Percentiles rank a stretch among this genome's conserved stretches.
Conservation (phyloP, 2,888 invertebrate genomes). For the Macrophya annulata region DNA sequence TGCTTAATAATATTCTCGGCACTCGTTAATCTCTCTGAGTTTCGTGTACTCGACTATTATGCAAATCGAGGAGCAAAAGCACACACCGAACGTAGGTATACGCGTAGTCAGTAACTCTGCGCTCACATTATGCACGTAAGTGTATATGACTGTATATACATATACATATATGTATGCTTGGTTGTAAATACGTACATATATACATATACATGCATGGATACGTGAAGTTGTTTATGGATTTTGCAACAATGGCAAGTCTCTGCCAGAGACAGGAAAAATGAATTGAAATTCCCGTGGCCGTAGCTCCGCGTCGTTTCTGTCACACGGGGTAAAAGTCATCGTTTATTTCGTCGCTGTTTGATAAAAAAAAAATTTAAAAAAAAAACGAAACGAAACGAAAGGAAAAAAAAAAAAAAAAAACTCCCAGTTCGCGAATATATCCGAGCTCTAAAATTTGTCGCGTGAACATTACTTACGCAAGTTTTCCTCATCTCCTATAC, state of each 20-base stretch:
- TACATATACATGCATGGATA: background rate
- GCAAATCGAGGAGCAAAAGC: slow-evolving; percentile 30
- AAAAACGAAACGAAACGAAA: background rate
- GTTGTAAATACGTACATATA: background rate
- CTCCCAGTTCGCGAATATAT: background rate
- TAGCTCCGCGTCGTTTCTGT: slow-evolving; percentile 24
- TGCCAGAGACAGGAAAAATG: slow-evolving; percentile 40
- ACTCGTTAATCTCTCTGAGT: slow-evolving; percentile 43
- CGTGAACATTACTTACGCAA: slow-evolving; percentile 24
- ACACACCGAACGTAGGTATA: slow-evolving; percentile 1
- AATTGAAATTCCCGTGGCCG: slow-evolving; percentile 30
- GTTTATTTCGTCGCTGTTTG: slow-evolving; percentile 35
- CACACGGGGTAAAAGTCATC: slow-evolving; percentile 33
- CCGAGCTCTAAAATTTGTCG: background rate
- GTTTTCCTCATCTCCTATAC: background rate
- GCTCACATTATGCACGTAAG: slow-evolving; percentile 6
- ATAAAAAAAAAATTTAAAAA: background rate
- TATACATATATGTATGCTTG: background rate
- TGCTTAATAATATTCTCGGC: slow-evolving; percentile 7
- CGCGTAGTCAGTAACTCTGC: slow-evolving; percentile 1
- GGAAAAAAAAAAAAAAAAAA: background rate
- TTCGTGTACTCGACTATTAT: slow-evolving; percentile 46
- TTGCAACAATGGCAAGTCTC: slow-evolving; percentile 46
- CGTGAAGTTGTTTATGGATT: slow-evolving; percentile 43
- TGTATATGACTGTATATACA: background rate